A percentile compares a stretch with the other conserved stretches of the same genome.
Evolutionary conservation across 2,888 invertebrate species (phyloP).

Genomic region (Nemurella pictetii): DNA sequence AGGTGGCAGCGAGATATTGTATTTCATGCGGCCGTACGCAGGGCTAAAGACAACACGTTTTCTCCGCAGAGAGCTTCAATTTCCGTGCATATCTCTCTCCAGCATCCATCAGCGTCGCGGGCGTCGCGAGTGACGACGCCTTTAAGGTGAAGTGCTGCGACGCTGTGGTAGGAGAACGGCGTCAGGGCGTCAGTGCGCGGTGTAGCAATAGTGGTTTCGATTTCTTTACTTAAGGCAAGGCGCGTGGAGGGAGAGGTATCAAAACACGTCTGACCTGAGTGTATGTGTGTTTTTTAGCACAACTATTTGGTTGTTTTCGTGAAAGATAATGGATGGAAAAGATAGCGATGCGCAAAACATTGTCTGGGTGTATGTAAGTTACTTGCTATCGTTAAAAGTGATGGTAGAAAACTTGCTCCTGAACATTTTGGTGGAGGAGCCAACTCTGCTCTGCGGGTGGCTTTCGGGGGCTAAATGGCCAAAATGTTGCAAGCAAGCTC

Average conservation of each 20-base stretch:
- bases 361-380: too few relatives aligned
- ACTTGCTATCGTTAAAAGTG: too few relatives aligned
- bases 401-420: too few relatives aligned
- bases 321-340: too few relatives aligned
- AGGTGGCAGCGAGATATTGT: neutral
- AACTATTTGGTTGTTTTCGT: too few relatives aligned
- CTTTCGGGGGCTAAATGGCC: neutral
- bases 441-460: neutral
- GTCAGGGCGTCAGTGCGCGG: neutral
- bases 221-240: neutral
- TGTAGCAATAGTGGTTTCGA: neutral
- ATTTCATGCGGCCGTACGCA: neutral
- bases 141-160: neutral
- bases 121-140: neutral
- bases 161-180: neutral
- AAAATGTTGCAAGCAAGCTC: too few relatives aligned
- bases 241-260: neutral
- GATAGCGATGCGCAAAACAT: too few relatives aligned
- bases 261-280: neutral
- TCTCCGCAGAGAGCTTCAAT: neutral
- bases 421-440: neutral
- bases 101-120: conserved; percentile 14
- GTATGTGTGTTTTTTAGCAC: too few relatives aligned
- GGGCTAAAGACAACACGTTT: neutral
- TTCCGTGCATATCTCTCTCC: neutral